phyloP scores from a whole-genome alignment of 2,888 invertebrate genomes.

The Eilema sororculum region DNA sequence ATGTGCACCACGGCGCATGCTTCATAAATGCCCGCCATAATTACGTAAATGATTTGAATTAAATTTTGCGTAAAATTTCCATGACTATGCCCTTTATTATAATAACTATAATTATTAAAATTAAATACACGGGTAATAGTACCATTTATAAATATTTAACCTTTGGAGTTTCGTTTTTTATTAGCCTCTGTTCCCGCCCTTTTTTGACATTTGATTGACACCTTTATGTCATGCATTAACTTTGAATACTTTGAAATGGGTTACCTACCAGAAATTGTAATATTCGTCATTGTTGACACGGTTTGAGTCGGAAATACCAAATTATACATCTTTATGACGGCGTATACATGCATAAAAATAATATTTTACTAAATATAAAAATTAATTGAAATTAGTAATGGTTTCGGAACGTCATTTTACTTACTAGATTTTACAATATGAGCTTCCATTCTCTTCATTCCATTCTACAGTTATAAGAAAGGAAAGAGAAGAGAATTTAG shows the following conservation, averaged over 20 bases:
- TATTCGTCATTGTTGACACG: background rate
- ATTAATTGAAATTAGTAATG: background rate
- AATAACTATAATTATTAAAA: constrained; percentile 17
- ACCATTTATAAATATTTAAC: constrained; percentile 9
- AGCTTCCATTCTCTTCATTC: too few species aligned
- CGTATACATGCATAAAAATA: background rate
- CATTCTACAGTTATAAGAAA: too few species aligned
- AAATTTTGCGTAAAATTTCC: constrained; percentile 17
- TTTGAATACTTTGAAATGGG: constrained; percentile 10
- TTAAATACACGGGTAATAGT: constrained; percentile 27
- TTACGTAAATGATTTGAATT: constrained; percentile 22
- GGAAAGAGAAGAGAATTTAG: too few species aligned
- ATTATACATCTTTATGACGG: background rate
- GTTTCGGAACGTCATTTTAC: too few species aligned
- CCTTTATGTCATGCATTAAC: background rate
- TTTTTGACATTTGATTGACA: constrained; percentile 24
- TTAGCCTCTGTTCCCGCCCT: background rate
- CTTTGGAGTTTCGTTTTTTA: background rate
- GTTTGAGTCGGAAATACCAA: constrained; percentile 10
- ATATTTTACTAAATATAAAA: constrained; percentile 37
- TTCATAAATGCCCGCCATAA: constrained; percentile 10
- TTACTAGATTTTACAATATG: too few species aligned
- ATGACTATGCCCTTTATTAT: constrained; percentile 5
- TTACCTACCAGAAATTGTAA: constrained; percentile 3
- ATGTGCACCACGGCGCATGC: constrained; percentile 5